These are phyloP conservation scores for Hippoglossus stenolepis DNA, from an alignment of 2,113 vertebrate species.

Conservation along the genomic window DNA sequence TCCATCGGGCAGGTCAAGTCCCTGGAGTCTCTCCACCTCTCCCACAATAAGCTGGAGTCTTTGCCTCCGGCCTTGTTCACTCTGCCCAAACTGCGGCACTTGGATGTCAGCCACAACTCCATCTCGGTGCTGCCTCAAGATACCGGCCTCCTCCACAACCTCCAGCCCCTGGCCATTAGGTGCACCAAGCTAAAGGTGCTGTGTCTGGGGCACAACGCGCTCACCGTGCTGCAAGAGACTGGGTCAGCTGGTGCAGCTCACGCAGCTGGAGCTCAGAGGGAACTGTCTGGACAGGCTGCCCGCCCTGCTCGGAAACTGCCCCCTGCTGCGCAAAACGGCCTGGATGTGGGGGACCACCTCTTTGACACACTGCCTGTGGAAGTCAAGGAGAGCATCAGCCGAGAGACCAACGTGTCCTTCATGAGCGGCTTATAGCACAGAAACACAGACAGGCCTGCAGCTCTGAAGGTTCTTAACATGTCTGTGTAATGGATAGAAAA, in stretches of 20 bases:
- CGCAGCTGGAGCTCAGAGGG: constrained; percentile 93
- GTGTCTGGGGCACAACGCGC: constrained; percentile 91
- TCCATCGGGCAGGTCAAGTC: constrained; percentile 93
- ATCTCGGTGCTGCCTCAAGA: constrained; percentile 89
- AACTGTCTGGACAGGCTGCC: constrained; percentile 95
- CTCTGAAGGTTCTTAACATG: constrained; percentile 16
- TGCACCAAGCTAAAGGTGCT: constrained; percentile 95
- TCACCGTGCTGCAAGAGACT: constrained; percentile 90
- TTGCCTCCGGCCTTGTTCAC: constrained; percentile 91
- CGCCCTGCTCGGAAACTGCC: constrained; percentile 88
- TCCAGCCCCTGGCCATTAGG: constrained; percentile 92
- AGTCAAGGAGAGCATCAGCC: constrained; percentile 91
- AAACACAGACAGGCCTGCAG: background rate
- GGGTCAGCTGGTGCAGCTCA: constrained; percentile 90
- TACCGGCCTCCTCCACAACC: constrained; percentile 89
- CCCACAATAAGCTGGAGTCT: constrained; percentile 93
- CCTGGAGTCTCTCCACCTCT: constrained; percentile 90
- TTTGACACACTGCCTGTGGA: constrained; percentile 93
- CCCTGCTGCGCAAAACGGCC: constrained; percentile 89
- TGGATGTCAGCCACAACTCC: constrained; percentile 93
- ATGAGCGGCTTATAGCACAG: constrained; percentile 88
- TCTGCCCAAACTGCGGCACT: constrained; percentile 92
- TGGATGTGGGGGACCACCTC: constrained; percentile 95
- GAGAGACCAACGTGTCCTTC: constrained; percentile 87
- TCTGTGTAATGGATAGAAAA: constrained; percentile 11